phyloP scores from a whole-genome alignment of 1,140 invertebrate genomes.

The Drosophila kikkawai region DNA sequence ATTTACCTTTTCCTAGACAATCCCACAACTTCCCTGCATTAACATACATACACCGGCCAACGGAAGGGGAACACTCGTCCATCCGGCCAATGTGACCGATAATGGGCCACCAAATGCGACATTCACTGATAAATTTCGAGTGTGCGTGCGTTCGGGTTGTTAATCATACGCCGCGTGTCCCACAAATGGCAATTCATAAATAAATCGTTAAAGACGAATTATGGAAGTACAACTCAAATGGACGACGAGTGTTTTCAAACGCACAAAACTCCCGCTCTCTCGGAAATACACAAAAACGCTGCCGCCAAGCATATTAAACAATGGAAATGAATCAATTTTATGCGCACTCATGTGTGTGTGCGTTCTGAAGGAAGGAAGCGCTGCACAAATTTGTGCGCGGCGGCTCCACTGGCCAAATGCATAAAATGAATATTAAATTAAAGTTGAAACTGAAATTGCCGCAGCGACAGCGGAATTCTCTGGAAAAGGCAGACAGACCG shows the following conservation, averaged over 20 bases:
- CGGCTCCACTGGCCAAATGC: conserved; percentile 70
- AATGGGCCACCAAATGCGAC: conserved; percentile 59
- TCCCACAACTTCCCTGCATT: conserved; percentile 13
- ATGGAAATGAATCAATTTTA: conserved; percentile 83
- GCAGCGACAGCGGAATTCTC: conserved; percentile 70
- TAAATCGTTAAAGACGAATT: conserved; percentile 75
- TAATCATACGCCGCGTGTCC: conserved; percentile 56
- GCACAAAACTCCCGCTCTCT: conserved; percentile 27
- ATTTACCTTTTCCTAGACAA: conserved; percentile 14
- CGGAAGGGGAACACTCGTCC: conserved; percentile 42
- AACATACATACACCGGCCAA: conserved; percentile 48
- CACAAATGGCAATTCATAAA: conserved; percentile 68
- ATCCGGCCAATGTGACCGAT: conserved; percentile 66
- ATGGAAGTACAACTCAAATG: conserved; percentile 67
- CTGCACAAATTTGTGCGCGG: conserved; percentile 73
- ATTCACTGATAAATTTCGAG: conserved; percentile 34
- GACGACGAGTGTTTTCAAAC: conserved; percentile 13
- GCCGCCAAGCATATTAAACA: conserved; percentile 81
- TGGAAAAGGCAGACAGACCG: conserved; percentile 60
- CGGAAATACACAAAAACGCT: conserved; percentile 35
- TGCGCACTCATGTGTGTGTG: conserved; percentile 52
- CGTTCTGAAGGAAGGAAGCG: conserved; percentile 67
- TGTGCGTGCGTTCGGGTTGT: conserved; percentile 60
- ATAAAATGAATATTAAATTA: conserved; percentile 84
- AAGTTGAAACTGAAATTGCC: conserved; percentile 81